A percentile compares a stretch with the other conserved stretches of the same genome.
Conservation (phyloP, 2,888 invertebrate species). For the Drosophila mimica region DNA sequence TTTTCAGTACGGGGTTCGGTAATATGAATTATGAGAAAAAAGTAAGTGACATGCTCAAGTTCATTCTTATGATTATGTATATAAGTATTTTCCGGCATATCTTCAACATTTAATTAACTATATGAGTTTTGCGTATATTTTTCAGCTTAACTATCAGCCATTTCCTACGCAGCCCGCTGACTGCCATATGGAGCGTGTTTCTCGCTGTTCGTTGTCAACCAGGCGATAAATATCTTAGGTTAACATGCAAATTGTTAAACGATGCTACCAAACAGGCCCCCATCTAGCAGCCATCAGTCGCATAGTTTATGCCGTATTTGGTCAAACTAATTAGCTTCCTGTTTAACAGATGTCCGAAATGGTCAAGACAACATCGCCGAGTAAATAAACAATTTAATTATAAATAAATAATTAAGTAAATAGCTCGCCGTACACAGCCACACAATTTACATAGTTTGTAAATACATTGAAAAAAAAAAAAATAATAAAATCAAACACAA, state of each 20-base stretch:
- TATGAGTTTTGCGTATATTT: constrained; percentile 16
- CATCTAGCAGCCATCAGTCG: constrained; percentile 47
- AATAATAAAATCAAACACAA: constrained; percentile 9
- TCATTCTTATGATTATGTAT: constrained; percentile 21
- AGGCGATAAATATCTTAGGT: constrained; percentile 52
- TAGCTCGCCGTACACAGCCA: constrained; percentile 49
- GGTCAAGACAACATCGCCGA: constrained; percentile 62
- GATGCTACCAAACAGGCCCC: constrained; percentile 65
- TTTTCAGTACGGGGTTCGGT: constrained; percentile 39
- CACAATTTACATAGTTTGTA: constrained; percentile 74
- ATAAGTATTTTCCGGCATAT: constrained; percentile 39
- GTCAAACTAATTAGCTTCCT: constrained; percentile 79
- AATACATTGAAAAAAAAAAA: constrained; percentile 40
- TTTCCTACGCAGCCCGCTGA: constrained; percentile 55
- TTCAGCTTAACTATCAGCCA: constrained; percentile 28
- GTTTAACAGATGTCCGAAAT: constrained; percentile 56
- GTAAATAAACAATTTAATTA: constrained; percentile 76
- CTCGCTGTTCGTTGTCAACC: constrained; percentile 46
- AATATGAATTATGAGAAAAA: constrained; percentile 9
- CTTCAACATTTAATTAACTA: constrained; percentile 64
- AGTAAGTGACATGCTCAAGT: constrained; percentile 43
- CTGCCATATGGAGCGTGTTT: constrained; percentile 37
- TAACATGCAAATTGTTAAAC: constrained; percentile 55
- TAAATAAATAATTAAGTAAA: constrained; percentile 77
- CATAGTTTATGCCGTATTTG: constrained; percentile 74